Conservation (phyloP, 2,888 invertebrate species). For the Papilio elwesi region DNA sequence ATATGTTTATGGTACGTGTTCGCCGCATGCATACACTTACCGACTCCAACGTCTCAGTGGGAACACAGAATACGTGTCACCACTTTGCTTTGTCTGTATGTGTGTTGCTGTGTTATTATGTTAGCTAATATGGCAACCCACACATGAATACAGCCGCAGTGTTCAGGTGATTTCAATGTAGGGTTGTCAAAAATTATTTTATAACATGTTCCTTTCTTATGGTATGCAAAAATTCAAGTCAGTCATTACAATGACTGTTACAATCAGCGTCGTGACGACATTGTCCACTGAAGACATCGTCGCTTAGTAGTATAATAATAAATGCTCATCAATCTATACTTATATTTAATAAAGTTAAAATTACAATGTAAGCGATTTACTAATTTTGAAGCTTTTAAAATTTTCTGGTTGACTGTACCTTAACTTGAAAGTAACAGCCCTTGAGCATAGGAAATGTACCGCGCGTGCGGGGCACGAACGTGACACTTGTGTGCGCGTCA, state of each 20-base stretch:
- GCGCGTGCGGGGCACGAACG: constrained; percentile 34
- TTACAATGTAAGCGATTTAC: too few species aligned
- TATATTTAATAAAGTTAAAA: too few species aligned
- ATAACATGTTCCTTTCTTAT: too few species aligned
- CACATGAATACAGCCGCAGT: constrained; percentile 14
- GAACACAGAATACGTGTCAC: constrained; percentile 32
- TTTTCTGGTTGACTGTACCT: neutral
- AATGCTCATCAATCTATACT: too few species aligned
- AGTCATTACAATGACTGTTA: too few species aligned
- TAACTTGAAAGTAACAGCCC: constrained; percentile 43
- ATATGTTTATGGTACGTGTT: constrained; percentile 32
- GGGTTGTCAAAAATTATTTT: constrained; percentile 15
- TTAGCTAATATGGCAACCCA: constrained; percentile 22
- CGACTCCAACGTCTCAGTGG: constrained; percentile 37
- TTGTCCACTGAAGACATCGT: too few species aligned
- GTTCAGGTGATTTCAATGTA: constrained; percentile 25
- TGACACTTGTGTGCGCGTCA: constrained; percentile 43
- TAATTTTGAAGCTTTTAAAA: too few species aligned
- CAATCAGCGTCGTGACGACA: too few species aligned
- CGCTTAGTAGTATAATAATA: too few species aligned
- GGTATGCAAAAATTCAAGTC: too few species aligned
- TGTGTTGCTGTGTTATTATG: constrained; percentile 27
- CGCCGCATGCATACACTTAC: constrained; percentile 23
- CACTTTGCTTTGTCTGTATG: constrained; percentile 26
- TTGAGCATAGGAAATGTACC: constrained; percentile 46